A percentile compares a stretch with the other conserved stretches of the same genome.
Evolutionary conservation across 2,113 vertebrate genomes (phyloP).

Genomic region (Scytalopus superciliaris): DNA sequence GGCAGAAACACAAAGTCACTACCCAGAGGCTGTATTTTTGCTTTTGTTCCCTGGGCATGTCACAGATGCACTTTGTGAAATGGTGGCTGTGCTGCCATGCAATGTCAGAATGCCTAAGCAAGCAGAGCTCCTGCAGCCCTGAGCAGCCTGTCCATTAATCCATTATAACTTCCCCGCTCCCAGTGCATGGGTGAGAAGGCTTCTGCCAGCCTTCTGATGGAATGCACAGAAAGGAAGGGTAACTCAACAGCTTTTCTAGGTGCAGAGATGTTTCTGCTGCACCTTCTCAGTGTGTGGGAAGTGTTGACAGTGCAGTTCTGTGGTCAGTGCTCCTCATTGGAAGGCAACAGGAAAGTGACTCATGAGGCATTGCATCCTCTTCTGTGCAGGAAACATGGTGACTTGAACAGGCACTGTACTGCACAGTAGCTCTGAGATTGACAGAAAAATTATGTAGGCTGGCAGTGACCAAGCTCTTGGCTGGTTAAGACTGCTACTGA

Average conservation of each 20-base stretch:
- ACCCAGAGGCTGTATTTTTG: neutral
- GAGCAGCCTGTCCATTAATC: neutral
- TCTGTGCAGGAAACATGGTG: neutral
- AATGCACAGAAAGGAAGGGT: neutral
- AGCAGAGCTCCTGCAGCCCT: neutral
- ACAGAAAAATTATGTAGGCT: neutral
- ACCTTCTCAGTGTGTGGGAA: neutral
- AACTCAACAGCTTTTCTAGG: neutral
- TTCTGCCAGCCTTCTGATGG: neutral
- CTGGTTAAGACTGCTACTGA: neutral
- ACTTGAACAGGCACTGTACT: neutral
- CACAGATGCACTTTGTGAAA: accelerated
- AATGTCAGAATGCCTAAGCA: neutral
- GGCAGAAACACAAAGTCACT: neutral
- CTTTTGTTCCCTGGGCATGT: neutral
- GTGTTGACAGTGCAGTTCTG: neutral
- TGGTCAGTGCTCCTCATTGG: neutral
- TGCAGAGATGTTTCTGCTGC: neutral
- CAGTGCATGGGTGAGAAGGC: neutral
- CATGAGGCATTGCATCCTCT: neutral
- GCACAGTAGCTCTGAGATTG: neutral
- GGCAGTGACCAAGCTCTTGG: neutral
- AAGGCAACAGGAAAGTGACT: slow-evolving; percentile 22
- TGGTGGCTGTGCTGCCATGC: neutral
- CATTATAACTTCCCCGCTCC: neutral